Evolutionary conservation across 2,888 invertebrate genomes (phyloP), one percentile per base, ranked within the genome.

Genomic region (Leistus spinibarbis): DNA sequence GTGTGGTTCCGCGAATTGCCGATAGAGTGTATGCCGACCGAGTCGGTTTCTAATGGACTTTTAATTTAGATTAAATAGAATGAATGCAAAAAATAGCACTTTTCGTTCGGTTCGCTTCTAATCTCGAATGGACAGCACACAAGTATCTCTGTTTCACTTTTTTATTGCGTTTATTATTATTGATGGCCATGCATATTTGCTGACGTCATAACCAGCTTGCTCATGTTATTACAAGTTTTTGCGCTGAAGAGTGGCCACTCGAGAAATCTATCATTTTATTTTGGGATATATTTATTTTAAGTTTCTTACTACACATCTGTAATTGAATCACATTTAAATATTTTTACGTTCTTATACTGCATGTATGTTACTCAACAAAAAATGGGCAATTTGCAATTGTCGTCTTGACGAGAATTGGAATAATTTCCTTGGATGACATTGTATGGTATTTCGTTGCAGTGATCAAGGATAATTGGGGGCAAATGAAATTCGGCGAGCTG

Each of bases 1-100:
- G 5, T 19, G 57, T 4, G 20, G 57, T 57, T 57, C 17, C 40
- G 40, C 40, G 40, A 40, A 40, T 40, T 40, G 40, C 7, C 40
- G 40, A 40, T 40, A 40, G 40, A 40, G 5, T 5, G 40, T 5
- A 40, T 13, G 40, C 40, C 40, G 40, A 2, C 0, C 40, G 5
- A 13, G 40, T 13, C 17, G 10, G 20, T 57, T 13, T 57, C 1
- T 57, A 57, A 57, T 57, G 57, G 57, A 17, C 20, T 57, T 57
- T 57, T 57, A 57, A 57, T 57, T 57, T 57, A 57, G 57, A 57
- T 57, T 57, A 57, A 57, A 57, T 57, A 57, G 20, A n/a, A 5
- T 13, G 16, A 57, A 5, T 57, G 57, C 57, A 57, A 57, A 57
- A 57, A 57, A 57, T 19, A 57, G 57, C 57, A 57, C 20, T 57